Percentiles rank a stretch among this genome's conserved stretches.
Conservation (phyloP, 2,797 vertebrate genomes). For the Sebastolobus altivelis region DNA sequence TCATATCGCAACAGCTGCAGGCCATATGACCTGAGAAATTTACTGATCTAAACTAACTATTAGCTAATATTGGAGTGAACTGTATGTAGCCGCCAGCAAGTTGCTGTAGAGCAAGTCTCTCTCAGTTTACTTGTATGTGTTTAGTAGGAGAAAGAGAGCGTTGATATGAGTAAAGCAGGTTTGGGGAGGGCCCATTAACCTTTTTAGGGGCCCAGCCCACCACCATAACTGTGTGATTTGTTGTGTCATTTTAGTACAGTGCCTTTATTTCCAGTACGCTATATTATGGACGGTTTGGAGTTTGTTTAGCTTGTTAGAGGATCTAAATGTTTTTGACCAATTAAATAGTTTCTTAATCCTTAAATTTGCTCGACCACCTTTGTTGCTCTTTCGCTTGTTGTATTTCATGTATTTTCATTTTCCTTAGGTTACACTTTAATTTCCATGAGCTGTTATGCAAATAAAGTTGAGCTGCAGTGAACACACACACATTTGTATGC, state of each 20-base stretch:
- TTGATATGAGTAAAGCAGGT: too few species aligned
- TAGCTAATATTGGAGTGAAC: too few species aligned
- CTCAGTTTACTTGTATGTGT: too few species aligned
- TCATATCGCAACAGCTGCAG: not conserved
- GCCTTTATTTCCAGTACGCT: not conserved
- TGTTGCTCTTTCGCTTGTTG: constrained; percentile 19
- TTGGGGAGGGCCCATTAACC: too few species aligned
- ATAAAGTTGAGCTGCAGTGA: constrained; percentile 34
- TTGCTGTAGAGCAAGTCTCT: too few species aligned
- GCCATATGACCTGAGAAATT: too few species aligned
- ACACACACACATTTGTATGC: constrained; percentile 57
- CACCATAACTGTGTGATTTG: constrained; percentile 9
- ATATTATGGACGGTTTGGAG: not conserved
- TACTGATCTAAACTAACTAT: too few species aligned
- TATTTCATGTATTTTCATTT: constrained; percentile 28
- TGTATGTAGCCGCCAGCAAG: too few species aligned
- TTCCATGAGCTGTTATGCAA: constrained; percentile 49
- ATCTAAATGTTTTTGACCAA: constrained; percentile 26
- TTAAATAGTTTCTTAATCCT: constrained; percentile 33
- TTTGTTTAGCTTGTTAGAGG: not conserved
- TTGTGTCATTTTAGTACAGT: not conserved
- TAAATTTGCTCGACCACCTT: constrained; percentile 26
- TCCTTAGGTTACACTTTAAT: constrained; percentile 27
- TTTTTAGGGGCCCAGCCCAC: too few species aligned
- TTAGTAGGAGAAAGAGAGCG: too few species aligned